A percentile compares a stretch with the other conserved stretches of the same genome.
phyloP scores from a whole-genome alignment of 1,140 invertebrate genomes.

The Drosophila littoralis region DNA sequence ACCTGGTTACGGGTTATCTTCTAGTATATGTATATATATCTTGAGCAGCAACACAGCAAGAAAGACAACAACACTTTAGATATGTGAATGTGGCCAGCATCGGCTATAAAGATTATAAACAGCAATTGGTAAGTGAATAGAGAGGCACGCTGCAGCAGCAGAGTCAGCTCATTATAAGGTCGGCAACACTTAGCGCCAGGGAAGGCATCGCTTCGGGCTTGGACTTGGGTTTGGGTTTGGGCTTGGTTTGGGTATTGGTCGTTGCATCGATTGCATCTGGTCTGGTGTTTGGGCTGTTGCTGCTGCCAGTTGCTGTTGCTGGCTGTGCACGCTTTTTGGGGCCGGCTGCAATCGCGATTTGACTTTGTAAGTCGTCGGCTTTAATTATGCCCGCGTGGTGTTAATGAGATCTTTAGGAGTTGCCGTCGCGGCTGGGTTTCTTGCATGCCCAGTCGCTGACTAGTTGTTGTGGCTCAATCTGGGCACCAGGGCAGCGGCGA shows the following conservation, averaged over 20 bases:
- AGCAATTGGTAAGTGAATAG: constrained; percentile 46
- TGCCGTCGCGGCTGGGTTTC: constrained; percentile 28
- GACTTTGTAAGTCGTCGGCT: constrained; percentile 69
- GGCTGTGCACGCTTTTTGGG: constrained; percentile 51
- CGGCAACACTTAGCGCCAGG: constrained; percentile 75
- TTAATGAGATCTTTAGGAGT: constrained; percentile 80
- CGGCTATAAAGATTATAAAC: constrained; percentile 47
- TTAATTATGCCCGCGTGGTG: constrained; percentile 84
- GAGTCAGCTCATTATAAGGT: constrained; percentile 70
- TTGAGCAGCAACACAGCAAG: neutral
- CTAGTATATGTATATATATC: neutral
- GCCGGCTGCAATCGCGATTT: constrained; percentile 74
- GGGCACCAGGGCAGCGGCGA: constrained; percentile 2
- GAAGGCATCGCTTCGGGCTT: constrained; percentile 1
- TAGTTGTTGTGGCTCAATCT: constrained; percentile 76
- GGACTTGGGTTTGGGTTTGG: neutral
- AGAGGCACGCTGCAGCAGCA: constrained; percentile 18
- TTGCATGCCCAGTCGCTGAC: constrained; percentile 27
- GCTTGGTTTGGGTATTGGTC: constrained; percentile 34
- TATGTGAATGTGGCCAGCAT: constrained; percentile 13
- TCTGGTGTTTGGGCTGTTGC: constrained; percentile 45
- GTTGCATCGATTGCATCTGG: constrained; percentile 72
- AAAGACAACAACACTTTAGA: constrained; percentile 1
- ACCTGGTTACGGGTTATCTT: neutral
- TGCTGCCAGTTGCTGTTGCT: constrained; percentile 37